Conservation (phyloP, 1,140 invertebrate species). For the Diprion similis region DNA sequence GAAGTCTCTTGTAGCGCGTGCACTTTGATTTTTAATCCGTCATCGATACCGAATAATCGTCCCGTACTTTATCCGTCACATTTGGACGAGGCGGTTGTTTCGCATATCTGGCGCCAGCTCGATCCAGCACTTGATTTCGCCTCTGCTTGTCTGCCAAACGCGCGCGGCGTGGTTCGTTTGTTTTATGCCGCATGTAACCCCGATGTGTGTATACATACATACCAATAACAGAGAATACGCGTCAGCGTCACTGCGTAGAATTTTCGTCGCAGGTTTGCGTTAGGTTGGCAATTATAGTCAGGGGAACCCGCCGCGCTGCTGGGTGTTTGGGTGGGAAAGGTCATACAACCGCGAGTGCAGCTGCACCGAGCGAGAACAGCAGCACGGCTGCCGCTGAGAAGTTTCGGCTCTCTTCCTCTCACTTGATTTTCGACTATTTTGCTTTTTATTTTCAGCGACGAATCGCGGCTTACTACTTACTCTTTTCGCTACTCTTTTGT, state of each 20-base stretch:
- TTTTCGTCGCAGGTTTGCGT: background rate
- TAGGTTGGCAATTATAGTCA: slow-evolving; percentile 35
- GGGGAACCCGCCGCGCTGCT: slow-evolving; percentile 15
- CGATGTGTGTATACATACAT: no score
- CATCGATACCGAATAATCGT: background rate
- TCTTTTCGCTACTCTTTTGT: no score
- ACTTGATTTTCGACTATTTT: background rate
- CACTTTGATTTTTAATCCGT: slow-evolving; percentile 4
- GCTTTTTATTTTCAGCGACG: background rate
- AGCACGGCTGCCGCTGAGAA: background rate
- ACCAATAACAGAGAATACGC: no score
- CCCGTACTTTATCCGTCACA: no score
- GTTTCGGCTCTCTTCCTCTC: background rate
- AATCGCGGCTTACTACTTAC: background rate
- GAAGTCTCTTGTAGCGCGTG: background rate
- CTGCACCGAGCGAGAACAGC: slow-evolving; percentile 28
- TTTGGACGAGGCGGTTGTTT: background rate
- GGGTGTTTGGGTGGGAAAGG: slow-evolving; percentile 37
- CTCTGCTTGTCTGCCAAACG: background rate
- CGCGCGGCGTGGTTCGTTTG: background rate
- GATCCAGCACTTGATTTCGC: background rate
- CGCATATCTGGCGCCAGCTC: background rate
- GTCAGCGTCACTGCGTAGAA: background rate
- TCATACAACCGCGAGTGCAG: slow-evolving; percentile 37
- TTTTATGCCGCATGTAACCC: background rate